Evolutionary conservation across 1,140 invertebrate genomes (phyloP).

Genomic region (Drosophila equinoxialis): DNA sequence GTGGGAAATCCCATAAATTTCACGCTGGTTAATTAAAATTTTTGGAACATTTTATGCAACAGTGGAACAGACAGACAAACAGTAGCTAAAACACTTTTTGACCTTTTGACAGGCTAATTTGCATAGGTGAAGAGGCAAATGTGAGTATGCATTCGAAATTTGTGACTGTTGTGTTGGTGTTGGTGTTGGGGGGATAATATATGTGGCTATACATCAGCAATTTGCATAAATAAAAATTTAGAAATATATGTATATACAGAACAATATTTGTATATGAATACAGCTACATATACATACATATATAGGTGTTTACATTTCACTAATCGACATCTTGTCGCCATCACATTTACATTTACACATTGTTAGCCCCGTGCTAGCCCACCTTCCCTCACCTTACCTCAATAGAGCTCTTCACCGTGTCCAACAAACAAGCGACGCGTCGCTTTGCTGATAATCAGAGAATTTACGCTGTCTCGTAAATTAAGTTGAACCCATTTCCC

Average conservation of each 20-base stretch:
- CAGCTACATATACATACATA: not conserved
- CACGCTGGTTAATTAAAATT: conserved; percentile 21
- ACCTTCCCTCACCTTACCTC: not conserved
- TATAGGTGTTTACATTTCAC: conserved; percentile 17
- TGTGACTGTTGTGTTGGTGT: not conserved
- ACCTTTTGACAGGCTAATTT: conserved; percentile 21
- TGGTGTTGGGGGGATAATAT: not conserved
- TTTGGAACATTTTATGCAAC: conserved; percentile 21
- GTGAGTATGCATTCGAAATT: conserved; percentile 11
- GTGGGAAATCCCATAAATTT: conserved; percentile 21
- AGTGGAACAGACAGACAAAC: conserved; percentile 3
- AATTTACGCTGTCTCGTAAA: conserved; percentile 21
- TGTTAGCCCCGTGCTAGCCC: not conserved
- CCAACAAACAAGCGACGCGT: not conserved
- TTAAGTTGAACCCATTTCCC: conserved; percentile 12
- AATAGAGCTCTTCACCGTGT: no score
- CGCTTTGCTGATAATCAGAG: conserved; percentile 10
- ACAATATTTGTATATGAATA: not conserved
- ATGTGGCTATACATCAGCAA: not conserved
- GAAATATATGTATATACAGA: not conserved
- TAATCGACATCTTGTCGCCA: conserved; percentile 15
- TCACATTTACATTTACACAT: conserved; percentile 18
- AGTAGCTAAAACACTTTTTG: conserved; percentile 20
- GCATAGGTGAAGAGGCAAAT: conserved; percentile 13
- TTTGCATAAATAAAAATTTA: not conserved